phyloP scores from a whole-genome alignment of 1,140 invertebrate species.

The Polyergus mexicanus region DNA sequence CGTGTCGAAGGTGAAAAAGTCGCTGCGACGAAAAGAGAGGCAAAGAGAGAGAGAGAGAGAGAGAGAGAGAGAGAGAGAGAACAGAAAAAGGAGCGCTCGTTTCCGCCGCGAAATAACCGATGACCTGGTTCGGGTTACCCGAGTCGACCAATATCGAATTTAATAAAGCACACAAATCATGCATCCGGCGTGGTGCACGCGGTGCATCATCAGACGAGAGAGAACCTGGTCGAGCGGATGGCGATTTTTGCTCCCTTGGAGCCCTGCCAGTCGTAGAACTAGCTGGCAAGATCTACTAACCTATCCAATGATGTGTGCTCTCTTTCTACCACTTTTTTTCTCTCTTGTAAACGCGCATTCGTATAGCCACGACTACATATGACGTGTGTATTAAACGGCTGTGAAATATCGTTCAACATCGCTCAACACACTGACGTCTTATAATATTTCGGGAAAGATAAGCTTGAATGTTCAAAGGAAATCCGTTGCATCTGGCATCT shows the following conservation, averaged over 20 bases:
- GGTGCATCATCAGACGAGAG: constrained; percentile 64
- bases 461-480: constrained; percentile 18
- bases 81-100: constrained; percentile 29
- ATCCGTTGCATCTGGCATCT: not conserved
- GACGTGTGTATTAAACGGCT: constrained; percentile 48
- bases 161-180: constrained; percentile 80
- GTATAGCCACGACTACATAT: constrained; percentile 13
- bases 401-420: constrained; percentile 47
- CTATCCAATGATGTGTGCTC: not conserved
- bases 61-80: not conserved
- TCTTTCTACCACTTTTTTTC: constrained; percentile 13
- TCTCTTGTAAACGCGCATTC: not conserved
- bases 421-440: constrained; percentile 58
- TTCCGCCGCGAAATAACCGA: constrained; percentile 70
- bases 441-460: constrained; percentile 42
- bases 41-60: not conserved
- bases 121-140: constrained; percentile 68
- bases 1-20: constrained; percentile 56
- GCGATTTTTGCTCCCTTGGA: constrained; percentile 76
- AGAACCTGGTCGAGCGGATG: constrained; percentile 17
- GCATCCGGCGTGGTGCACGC: constrained; percentile 64
- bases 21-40: not conserved
- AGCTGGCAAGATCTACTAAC: constrained; percentile 66
- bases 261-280: constrained; percentile 72
- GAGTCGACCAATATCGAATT: constrained; percentile 77